A percentile compares a stretch with the other conserved stretches of the same genome.
These are phyloP conservation scores for Equus przewalskii DNA, from an alignment of 2,113 vertebrate species.

Conservation along the genomic window DNA sequence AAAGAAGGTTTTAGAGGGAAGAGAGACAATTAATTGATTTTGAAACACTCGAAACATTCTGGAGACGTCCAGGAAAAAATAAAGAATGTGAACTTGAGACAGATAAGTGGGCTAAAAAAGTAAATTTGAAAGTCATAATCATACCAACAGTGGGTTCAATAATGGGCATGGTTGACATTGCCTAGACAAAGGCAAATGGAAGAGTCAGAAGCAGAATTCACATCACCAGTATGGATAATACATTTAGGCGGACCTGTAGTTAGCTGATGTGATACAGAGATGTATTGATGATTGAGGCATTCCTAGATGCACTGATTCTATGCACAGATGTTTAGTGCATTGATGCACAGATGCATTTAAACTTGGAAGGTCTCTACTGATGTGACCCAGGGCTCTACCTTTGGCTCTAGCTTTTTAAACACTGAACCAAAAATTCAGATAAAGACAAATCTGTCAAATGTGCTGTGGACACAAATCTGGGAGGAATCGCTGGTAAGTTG, in stretches of 20 bases:
- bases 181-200: background rate
- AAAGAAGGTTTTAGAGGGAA: background rate
- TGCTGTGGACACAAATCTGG: constrained; percentile 60
- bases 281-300: background rate
- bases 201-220: background rate
- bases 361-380: constrained; percentile 36
- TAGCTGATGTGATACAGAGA: background rate
- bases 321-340: background rate
- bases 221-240: too few relatives aligned
- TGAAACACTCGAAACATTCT: background rate
- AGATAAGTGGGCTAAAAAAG: background rate
- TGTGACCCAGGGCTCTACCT: constrained; percentile 14
- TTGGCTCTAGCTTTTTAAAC: background rate
- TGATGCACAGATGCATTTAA: background rate
- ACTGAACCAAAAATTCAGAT: constrained; percentile 49
- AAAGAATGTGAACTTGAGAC: background rate
- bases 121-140: background rate
- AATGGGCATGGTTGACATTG: background rate
- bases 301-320: background rate
- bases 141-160: background rate
- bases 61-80: background rate
- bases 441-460: constrained; percentile 43
- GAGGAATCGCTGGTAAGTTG: background rate
- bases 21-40: background rate
- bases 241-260: too few relatives aligned